A percentile compares a stretch with the other conserved stretches of the same genome.
Conservation (phyloP, 2,888 invertebrate genomes). For the Rotaria sp. region DNA sequence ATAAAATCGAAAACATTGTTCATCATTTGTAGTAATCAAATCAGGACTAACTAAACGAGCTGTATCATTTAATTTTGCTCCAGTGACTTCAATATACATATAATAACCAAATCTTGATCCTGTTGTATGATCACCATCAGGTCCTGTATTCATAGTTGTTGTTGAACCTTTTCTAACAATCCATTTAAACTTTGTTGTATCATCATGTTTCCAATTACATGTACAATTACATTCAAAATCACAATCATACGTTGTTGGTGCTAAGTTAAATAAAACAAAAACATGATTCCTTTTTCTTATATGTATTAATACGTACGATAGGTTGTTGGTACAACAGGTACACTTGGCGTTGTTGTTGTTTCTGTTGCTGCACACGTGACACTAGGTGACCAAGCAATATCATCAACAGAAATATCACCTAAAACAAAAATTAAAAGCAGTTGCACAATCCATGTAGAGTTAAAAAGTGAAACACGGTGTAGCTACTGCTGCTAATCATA, state of each 20-base stretch:
- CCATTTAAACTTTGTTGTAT: conserved; percentile 30
- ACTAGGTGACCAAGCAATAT: conserved; percentile 12
- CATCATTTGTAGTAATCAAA: neutral
- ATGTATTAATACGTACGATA: neutral
- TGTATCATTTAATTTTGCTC: conserved; percentile 43
- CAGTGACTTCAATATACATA: conserved; percentile 42
- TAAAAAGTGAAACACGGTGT: too few species aligned
- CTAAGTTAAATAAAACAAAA: conserved; percentile 41
- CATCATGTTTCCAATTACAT: conserved; percentile 37
- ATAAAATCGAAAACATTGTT: conserved; percentile 40
- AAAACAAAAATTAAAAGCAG: too few species aligned
- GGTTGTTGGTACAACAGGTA: neutral
- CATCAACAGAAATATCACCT: conserved; percentile 39
- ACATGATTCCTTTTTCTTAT: too few species aligned
- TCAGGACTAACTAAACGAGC: conserved; percentile 44
- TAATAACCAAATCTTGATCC: conserved; percentile 41
- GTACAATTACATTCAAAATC: conserved; percentile 42
- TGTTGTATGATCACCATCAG: conserved; percentile 47
- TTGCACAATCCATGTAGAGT: too few species aligned
- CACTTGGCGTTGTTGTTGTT: neutral
- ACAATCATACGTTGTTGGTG: conserved; percentile 43
- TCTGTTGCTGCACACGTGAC: conserved; percentile 18
- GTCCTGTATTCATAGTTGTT: conserved; percentile 41
- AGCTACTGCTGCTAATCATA: too few species aligned
- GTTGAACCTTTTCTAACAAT: conserved; percentile 42